Percentiles rank a stretch among this genome's conserved stretches.
phyloP scores from a whole-genome alignment of 2,113 vertebrate species.

The Brachyhypopomus occidentalis region DNA sequence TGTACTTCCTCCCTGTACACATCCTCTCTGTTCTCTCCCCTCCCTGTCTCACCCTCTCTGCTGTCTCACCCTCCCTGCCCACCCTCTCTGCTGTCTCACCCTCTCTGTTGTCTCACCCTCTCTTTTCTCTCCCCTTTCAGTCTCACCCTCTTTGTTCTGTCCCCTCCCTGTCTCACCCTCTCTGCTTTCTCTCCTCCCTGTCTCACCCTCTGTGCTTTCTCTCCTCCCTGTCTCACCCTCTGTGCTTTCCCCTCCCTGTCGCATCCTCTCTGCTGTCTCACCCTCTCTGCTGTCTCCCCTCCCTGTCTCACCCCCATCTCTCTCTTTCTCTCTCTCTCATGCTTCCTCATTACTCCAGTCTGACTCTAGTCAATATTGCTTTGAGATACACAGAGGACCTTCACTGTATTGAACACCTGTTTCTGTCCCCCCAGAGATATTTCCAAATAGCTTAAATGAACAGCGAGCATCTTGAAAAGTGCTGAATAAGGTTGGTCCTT shows the following conservation, averaged over 20 bases:
- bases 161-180: too few species aligned
- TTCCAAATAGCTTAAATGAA: constrained; percentile 46
- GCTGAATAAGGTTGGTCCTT: constrained; percentile 47
- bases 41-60: not conserved
- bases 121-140: too few species aligned
- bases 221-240: not conserved
- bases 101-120: not conserved
- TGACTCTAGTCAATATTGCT: constrained; percentile 54
- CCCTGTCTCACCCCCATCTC: constrained; percentile 28
- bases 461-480: constrained; percentile 45
- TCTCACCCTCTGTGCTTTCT: too few species aligned
- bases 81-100: constrained; percentile 17
- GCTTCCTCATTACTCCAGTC: constrained; percentile 46
- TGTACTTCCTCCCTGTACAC: not conserved
- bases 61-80: not conserved
- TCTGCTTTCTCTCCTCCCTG: constrained; percentile 6
- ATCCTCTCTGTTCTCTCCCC: constrained; percentile 1
- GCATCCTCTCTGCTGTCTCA: not conserved
- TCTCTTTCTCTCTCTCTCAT: not conserved
- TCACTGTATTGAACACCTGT: constrained; percentile 50
- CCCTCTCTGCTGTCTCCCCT: too few species aligned
- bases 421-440: constrained; percentile 41
- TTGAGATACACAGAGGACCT: constrained; percentile 48
- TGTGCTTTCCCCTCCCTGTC: too few species aligned
- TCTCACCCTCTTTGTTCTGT: too few species aligned